These are phyloP conservation scores for Cotesia congregata DNA, from an alignment of 2,888 invertebrate species.

Conservation along the genomic window DNA sequence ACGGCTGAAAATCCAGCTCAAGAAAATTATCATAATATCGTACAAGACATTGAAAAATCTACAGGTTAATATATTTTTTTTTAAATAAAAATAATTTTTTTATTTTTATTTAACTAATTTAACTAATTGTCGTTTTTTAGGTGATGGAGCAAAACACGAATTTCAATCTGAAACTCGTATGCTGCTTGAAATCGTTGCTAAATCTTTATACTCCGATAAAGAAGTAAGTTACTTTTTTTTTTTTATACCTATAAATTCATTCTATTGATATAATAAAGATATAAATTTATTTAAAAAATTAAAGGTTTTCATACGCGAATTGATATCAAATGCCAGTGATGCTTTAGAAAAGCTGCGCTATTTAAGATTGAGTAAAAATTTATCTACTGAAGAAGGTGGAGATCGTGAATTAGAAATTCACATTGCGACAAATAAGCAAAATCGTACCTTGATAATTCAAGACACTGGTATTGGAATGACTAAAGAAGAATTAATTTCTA, in stretches of 20 bases:
- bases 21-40: constrained; percentile 74
- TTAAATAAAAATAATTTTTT: constrained; percentile 26
- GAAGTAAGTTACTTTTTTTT: constrained; percentile 75
- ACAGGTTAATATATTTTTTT: constrained; percentile 67
- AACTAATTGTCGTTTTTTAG: constrained; percentile 58
- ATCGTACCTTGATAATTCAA: constrained; percentile 88
- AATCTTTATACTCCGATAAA: constrained; percentile 96
- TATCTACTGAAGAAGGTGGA: constrained; percentile 71
- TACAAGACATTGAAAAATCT: constrained; percentile 75
- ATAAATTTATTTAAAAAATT: background rate
- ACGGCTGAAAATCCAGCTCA: constrained; percentile 64
- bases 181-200: constrained; percentile 96
- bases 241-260: too few species aligned
- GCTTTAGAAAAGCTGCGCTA: constrained; percentile 96
- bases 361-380: constrained; percentile 73
- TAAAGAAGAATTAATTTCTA: constrained; percentile 88
- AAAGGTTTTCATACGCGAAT: constrained; percentile 93
- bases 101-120: background rate
- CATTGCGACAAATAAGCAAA: constrained; percentile 89
- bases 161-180: constrained; percentile 98
- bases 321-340: constrained; percentile 97
- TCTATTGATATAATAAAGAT: too few species aligned
- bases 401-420: constrained; percentile 88
- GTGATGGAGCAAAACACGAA: constrained; percentile 81
- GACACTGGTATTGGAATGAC: constrained; percentile 97